Evolutionary conservation across 2,113 vertebrate species (phyloP).

Genomic region (Lethenteron camtschaticum): DNA sequence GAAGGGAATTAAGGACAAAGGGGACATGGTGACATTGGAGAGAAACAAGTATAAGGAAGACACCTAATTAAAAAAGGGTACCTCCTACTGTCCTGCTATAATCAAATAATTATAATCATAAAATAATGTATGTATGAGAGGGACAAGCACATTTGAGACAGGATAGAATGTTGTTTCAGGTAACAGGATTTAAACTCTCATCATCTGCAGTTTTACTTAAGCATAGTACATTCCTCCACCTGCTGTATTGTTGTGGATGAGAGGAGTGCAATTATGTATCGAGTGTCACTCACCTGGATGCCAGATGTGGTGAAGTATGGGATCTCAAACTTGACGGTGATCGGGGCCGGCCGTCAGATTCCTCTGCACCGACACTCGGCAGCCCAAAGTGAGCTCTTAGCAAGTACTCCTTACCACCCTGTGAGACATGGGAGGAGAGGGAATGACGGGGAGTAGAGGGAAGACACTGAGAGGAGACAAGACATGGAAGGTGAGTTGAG

Average conservation of each 20-base stretch:
- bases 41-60: slow-evolving; percentile 15
- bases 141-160: too few species aligned
- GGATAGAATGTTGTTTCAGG: too few species aligned
- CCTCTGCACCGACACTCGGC: slow-evolving; percentile 87
- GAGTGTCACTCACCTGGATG: slow-evolving; percentile 48
- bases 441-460: background rate
- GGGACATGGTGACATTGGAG: slow-evolving; percentile 12
- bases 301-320: slow-evolving; percentile 96
- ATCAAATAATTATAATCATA: too few species aligned
- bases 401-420: slow-evolving; percentile 93
- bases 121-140: too few species aligned
- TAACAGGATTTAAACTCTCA: too few species aligned
- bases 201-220: too few species aligned
- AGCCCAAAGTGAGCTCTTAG: slow-evolving; percentile 91
- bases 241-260: too few species aligned
- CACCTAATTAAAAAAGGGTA: too few species aligned
- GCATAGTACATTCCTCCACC: too few species aligned
- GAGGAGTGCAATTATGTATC: too few species aligned
- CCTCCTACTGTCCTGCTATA: too few species aligned
- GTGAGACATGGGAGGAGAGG: background rate
- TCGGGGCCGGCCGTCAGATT: slow-evolving; percentile 93
- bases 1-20: slow-evolving; percentile 16
- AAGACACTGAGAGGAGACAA: background rate
- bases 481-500: too few species aligned
- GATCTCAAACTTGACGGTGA: slow-evolving; percentile 93